phyloP scores from a whole-genome alignment of 2,797 vertebrate species.

The Myiotriccus ornatus region DNA sequence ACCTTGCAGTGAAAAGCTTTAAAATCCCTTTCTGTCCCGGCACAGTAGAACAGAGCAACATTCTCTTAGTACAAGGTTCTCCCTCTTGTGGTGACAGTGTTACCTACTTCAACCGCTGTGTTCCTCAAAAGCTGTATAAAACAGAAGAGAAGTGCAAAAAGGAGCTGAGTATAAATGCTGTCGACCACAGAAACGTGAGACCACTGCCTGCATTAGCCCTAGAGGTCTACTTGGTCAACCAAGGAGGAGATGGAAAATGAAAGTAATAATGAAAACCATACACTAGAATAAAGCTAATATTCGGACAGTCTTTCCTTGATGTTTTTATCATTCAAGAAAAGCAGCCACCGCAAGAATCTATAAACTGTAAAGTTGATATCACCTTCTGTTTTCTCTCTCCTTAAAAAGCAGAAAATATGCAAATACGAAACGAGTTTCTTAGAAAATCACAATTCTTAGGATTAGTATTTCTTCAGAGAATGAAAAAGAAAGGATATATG shows the following conservation, averaged over 20 bases:
- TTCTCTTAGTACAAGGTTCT: conserved; percentile 18
- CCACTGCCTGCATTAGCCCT: conserved; percentile 1
- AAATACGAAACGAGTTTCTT: conserved; percentile 21
- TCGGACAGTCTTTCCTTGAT: neutral
- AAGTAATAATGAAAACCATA: conserved; percentile 8
- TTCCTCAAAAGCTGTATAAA: conserved; percentile 26
- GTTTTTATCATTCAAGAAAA: neutral
- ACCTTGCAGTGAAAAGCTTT: neutral
- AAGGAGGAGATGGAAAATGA: neutral
- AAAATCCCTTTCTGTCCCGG: conserved; percentile 38
- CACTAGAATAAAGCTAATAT: conserved; percentile 22
- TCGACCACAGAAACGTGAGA: neutral
- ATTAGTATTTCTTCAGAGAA: conserved; percentile 58
- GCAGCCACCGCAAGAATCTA: neutral
- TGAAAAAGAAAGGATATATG: conserved; percentile 51
- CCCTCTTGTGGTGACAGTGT: conserved; percentile 39
- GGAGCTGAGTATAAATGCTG: conserved; percentile 7
- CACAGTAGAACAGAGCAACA: conserved; percentile 2
- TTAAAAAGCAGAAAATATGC: conserved; percentile 22
- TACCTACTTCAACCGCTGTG: conserved; percentile 35
- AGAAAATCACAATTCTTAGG: conserved; percentile 60
- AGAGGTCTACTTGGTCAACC: neutral
- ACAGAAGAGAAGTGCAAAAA: conserved; percentile 32
- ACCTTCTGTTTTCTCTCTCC: conserved; percentile 23
- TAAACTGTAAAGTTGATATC: conserved; percentile 1